phyloP scores from a whole-genome alignment of 1,140 invertebrate species.

The Camponotus floridanus region DNA sequence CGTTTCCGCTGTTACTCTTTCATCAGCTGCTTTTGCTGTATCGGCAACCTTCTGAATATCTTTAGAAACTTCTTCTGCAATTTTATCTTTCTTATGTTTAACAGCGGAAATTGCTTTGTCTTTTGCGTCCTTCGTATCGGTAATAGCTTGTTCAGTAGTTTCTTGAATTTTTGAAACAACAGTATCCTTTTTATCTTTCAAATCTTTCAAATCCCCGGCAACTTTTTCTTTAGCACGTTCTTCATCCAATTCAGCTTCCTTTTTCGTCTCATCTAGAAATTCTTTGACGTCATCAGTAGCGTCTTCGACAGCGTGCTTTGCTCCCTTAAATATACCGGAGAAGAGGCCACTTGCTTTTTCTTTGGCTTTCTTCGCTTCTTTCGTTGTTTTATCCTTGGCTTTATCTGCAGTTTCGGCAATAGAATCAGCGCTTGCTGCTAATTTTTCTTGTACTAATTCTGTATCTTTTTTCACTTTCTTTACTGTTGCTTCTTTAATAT shows the following conservation, averaged over 20 bases:
- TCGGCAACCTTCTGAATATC: constrained; percentile 18
- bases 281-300: constrained; percentile 67
- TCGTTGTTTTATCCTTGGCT: constrained; percentile 11
- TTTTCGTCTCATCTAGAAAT: constrained; percentile 62
- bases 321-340: constrained; percentile 72
- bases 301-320: constrained; percentile 66
- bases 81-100: constrained; percentile 63
- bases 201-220: neutral
- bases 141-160: constrained; percentile 3
- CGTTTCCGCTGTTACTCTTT: neutral
- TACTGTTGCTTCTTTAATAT: neutral
- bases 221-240: constrained; percentile 28
- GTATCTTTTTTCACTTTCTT: constrained; percentile 31
- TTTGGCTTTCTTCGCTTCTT: constrained; percentile 62
- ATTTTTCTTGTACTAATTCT: constrained; percentile 4
- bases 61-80: neutral
- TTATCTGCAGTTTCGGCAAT: neutral
- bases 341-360: constrained; percentile 67
- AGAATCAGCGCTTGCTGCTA: neutral
- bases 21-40: neutral
- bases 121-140: constrained; percentile 15
- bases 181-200: constrained; percentile 60
- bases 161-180: neutral
- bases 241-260: constrained; percentile 65
- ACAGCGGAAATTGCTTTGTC: neutral